Conservation (phyloP, 1,140 invertebrate species). For the Euura lappo region DNA sequence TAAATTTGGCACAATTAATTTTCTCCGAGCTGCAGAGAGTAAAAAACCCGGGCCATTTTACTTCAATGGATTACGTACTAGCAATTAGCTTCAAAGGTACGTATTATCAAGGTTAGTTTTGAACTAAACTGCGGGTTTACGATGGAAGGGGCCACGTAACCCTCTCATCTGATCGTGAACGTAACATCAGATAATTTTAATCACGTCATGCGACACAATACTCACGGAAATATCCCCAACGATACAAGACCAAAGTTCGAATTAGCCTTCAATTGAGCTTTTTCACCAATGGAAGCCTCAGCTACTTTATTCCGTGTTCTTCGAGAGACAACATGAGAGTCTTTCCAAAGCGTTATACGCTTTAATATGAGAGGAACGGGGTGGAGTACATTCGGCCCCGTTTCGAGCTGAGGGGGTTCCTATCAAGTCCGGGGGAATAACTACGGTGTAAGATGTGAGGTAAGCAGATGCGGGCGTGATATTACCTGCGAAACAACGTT, state of each 20-base stretch:
- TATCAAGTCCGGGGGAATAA: too few relatives aligned
- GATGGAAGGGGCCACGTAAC: neutral
- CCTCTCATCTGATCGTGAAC: conserved; percentile 18
- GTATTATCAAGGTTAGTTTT: conserved; percentile 22
- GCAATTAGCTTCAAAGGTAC: conserved; percentile 18
- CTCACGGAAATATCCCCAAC: too few relatives aligned
- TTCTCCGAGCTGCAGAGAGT: neutral
- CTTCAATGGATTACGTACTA: conserved; percentile 7
- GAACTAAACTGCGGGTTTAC: neutral
- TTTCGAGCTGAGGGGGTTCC: too few relatives aligned
- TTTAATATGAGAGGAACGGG: too few relatives aligned
- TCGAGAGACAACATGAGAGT: too few relatives aligned
- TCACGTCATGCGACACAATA: neutral
- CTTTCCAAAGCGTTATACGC: too few relatives aligned
- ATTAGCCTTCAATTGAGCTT: too few relatives aligned
- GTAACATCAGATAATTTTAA: conserved; percentile 41
- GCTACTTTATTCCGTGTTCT: too few relatives aligned
- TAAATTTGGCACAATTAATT: conserved; percentile 1
- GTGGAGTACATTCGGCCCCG: too few relatives aligned
- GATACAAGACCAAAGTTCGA: too few relatives aligned
- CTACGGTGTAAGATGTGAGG: neutral
- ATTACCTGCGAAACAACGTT: neutral
- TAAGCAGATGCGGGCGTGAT: neutral
- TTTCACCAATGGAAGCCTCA: too few relatives aligned
- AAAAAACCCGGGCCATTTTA: neutral